Conservation (phyloP, 2,797 vertebrate species). For the Enteromius trimaculatus region DNA sequence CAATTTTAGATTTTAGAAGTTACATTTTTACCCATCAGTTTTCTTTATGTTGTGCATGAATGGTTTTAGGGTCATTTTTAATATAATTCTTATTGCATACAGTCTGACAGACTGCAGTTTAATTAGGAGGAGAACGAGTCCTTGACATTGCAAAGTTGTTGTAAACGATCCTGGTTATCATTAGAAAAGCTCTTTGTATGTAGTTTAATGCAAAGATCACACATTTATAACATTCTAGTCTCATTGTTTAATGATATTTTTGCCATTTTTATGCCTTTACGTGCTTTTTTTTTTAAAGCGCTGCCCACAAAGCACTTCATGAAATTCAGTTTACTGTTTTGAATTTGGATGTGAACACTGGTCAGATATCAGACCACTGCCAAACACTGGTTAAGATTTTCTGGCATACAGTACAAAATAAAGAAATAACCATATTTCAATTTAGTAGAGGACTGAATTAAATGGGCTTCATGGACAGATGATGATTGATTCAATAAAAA, state of each 20-base stretch:
- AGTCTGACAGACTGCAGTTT: conserved; percentile 3
- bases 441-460: conserved; percentile 7
- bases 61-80: conserved; percentile 21
- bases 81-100: not conserved
- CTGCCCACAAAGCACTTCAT: not conserved
- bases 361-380: not conserved
- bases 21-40: conserved; percentile 24
- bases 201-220: not conserved
- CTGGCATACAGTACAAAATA: not conserved
- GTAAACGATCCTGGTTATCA: not conserved
- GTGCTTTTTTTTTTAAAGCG: not conserved
- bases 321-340: not conserved
- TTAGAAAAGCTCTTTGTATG: conserved; percentile 1
- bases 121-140: conserved; percentile 7
- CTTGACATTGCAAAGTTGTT: conserved; percentile 18
- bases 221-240: not conserved
- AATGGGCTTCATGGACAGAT: not conserved
- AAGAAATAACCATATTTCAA: not conserved
- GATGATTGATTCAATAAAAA: conserved; percentile 11
- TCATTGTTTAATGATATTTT: not conserved
- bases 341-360: not conserved
- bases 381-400: not conserved
- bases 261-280: not conserved
- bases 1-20: conserved; percentile 16
- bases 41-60: conserved; percentile 7